Evolutionary conservation across 2,113 vertebrate genomes (phyloP), one percentile per base, ranked within the genome.

Genomic region (Dicrurus megarhynchus): DNA sequence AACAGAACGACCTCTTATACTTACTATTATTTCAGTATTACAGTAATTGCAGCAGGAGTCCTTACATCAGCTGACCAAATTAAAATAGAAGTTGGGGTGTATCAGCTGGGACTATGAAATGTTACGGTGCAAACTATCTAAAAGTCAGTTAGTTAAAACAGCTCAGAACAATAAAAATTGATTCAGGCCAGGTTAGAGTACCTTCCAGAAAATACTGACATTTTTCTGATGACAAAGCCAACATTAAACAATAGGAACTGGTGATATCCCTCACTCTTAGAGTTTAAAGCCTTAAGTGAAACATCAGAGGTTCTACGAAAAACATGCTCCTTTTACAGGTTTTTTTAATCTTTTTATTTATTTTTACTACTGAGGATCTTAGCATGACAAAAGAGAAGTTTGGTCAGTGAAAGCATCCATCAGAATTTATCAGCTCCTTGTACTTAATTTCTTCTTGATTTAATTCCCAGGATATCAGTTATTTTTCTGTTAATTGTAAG

Each of bases 401-500:
- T 55, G 23, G 49, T 57, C 57, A 79, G 59, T 33, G 23, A 76
- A 75, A 87, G n/a, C 65, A 80, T 49, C 41, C 7, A 75, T 57
- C 17, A 79, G 44, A 61, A 87, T 65, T 75, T 64, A 76, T 68
- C 39, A 21, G 61, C 16, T 79, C 32, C 57, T 84, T 55, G 28
- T 50, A 80, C 14, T 55, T 93, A 55, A 83, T 91, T 90, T 91
- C 77, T 79, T 49, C 59, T 77, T 70, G 18, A 86, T 77, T 47
- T 60, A 90, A 74, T 80, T 91, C 33, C 47, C 50, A 70, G 42
- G 50, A 80, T 42, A 91, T 37, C 55, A 59, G 63, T 77, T 85
- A 89, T 85, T 96, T 76, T 85, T 76, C 84, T 90, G 33, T 56
- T 94, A 96, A 96, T 90, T 93, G 9, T 67, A 82, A 90, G 55